phyloP scores from a whole-genome alignment of 92 coral and sea anemone genomes.

The Paramuricea clavata region DNA sequence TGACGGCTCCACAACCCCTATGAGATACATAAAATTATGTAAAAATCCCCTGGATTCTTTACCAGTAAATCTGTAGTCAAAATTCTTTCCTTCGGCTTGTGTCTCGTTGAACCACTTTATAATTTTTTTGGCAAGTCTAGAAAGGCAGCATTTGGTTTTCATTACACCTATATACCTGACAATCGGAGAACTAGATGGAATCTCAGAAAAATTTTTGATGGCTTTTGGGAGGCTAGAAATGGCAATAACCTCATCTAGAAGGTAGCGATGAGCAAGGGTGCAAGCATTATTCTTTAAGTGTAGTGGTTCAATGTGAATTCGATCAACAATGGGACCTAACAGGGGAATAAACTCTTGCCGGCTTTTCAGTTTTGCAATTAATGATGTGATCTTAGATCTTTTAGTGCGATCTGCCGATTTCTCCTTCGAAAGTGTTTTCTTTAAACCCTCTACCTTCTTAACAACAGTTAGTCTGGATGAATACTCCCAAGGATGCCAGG shows the following conservation, averaged over 20 bases:
- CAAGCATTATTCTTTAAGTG: neutral
- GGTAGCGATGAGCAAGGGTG: conserved; percentile 38
- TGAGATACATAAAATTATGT: neutral
- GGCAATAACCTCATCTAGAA: conserved; percentile 32
- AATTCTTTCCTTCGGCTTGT: too few relatives aligned
- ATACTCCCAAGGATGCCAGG: conserved; percentile 66
- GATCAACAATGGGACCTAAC: conserved; percentile 39
- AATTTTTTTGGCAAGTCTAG: neutral
- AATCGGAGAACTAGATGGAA: neutral
- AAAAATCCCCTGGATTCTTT: too few relatives aligned
- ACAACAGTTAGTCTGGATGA: conserved; percentile 32
- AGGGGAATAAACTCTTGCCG: conserved; percentile 58
- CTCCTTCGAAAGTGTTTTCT: conserved; percentile 35
- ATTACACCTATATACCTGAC: neutral
- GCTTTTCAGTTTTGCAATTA: conserved; percentile 21
- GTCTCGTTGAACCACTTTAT: neutral
- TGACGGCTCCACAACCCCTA: neutral
- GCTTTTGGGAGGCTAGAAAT: conserved; percentile 40
- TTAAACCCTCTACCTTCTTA: conserved; percentile 38
- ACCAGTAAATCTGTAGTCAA: too few relatives aligned
- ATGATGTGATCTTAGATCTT: conserved; percentile 36
- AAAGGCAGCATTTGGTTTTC: neutral
- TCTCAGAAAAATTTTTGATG: conserved; percentile 39
- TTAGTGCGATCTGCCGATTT: conserved; percentile 44
- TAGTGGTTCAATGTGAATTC: neutral